A percentile compares a stretch with the other conserved stretches of the same genome.
Evolutionary conservation across 2,888 invertebrate genomes (phyloP).

Genomic region (Eurois occulta): DNA sequence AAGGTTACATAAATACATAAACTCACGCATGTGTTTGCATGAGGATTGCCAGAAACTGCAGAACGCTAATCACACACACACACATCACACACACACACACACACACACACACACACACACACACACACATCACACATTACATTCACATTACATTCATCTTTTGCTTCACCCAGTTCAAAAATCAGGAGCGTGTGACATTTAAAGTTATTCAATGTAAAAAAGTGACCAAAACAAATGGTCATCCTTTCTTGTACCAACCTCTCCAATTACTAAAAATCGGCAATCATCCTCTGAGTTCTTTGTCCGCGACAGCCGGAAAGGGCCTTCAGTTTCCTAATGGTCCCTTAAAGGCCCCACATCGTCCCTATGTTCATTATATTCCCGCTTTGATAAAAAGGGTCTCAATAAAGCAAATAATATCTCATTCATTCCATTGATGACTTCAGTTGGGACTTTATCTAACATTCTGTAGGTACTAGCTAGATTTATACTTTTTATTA

Average conservation of each 20-base stretch:
- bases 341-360: constrained; percentile 30
- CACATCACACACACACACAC: too few species aligned
- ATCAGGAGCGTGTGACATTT: neutral
- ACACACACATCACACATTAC: too few species aligned
- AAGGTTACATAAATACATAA: too few species aligned
- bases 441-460: neutral
- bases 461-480: neutral
- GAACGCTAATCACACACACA: too few species aligned
- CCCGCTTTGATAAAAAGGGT: constrained; percentile 28
- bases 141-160: neutral
- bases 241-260: neutral
- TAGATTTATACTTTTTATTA: neutral
- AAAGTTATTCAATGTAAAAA: neutral
- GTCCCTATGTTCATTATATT: constrained; percentile 34
- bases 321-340: constrained; percentile 35
- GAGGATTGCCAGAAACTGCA: too few species aligned
- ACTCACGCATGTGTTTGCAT: too few species aligned
- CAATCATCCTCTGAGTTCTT: constrained; percentile 35
- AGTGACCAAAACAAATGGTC: neutral
- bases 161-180: neutral
- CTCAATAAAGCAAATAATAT: constrained; percentile 24
- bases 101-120: too few species aligned
- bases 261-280: constrained; percentile 43
- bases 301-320: constrained; percentile 43
- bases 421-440: constrained; percentile 24